A percentile compares a stretch with the other conserved stretches of the same genome.
phyloP scores from a whole-genome alignment of 2,113 vertebrate species.

The Pholis gunnellus region DNA sequence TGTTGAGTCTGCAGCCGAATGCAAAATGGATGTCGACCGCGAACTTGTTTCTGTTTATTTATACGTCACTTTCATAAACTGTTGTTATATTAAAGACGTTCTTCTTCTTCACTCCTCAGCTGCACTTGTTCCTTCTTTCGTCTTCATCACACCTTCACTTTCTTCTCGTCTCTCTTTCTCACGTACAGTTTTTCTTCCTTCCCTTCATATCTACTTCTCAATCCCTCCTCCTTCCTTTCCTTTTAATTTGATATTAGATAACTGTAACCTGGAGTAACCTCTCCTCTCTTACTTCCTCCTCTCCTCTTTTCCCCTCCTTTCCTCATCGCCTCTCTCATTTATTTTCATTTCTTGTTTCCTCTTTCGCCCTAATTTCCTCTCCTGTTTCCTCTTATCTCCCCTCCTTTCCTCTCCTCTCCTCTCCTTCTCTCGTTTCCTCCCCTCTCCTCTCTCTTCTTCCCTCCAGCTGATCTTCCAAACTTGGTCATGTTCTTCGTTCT shows the following conservation, averaged over 20 bases:
- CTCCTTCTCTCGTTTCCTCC: neutral
- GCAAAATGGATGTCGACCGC: too few species aligned
- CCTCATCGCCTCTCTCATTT: neutral
- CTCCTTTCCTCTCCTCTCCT: neutral
- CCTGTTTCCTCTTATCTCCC: neutral
- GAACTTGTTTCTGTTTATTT: neutral
- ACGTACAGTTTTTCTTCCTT: neutral
- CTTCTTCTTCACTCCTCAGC: neutral
- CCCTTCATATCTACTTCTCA: neutral
- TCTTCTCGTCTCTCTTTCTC: neutral
- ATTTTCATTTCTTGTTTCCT: neutral
- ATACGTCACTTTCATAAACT: neutral
- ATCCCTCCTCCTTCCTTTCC: neutral
- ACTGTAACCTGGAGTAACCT: neutral
- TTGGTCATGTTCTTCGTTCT: slow-evolving; percentile 81
- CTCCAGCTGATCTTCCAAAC: slow-evolving; percentile 76
- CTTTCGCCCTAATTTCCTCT: neutral
- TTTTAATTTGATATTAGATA: neutral
- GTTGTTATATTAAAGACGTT: neutral
- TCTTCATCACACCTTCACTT: slow-evolving; percentile 25
- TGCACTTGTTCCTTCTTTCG: neutral
- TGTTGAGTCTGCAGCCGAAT: too few species aligned
- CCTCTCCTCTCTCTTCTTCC: neutral
- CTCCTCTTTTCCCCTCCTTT: neutral
- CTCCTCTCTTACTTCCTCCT: neutral